Conservation (phyloP, 2,113 vertebrate species). For the Amblyornis subalaris region DNA sequence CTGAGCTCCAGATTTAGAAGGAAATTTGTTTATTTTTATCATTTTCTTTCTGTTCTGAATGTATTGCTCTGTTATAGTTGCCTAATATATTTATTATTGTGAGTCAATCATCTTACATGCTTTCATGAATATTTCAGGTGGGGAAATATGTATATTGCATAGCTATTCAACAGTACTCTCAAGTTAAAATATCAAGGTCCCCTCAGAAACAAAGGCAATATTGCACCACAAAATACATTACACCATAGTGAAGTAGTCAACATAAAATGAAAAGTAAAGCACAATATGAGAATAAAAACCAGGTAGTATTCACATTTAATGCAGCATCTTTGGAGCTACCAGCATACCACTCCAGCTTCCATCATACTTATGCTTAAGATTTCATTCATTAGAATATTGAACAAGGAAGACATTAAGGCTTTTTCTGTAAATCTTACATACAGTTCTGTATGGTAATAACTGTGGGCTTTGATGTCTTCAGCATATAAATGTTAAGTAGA, state of each 20-base stretch:
- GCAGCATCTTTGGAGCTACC: not conserved
- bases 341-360: not conserved
- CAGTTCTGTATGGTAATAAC: not conserved
- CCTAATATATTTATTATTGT: not conserved
- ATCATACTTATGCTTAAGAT: not conserved
- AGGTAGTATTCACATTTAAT: not conserved
- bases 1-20: not conserved
- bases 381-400: constrained; percentile 9
- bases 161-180: not conserved
- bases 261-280: not conserved
- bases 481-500: not conserved
- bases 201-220: not conserved
- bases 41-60: not conserved
- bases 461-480: not conserved
- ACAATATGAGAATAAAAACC: not conserved
- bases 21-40: not conserved
- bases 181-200: not conserved
- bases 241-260: not conserved
- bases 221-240: not conserved
- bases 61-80: not conserved
- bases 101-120: not conserved
- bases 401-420: not conserved
- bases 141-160: not conserved
- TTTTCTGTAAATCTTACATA: not conserved
- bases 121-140: not conserved